A percentile compares a stretch with the other conserved stretches of the same genome.
Conservation (phyloP, 2,888 invertebrate genomes). For the Oxytorus armatus region DNA sequence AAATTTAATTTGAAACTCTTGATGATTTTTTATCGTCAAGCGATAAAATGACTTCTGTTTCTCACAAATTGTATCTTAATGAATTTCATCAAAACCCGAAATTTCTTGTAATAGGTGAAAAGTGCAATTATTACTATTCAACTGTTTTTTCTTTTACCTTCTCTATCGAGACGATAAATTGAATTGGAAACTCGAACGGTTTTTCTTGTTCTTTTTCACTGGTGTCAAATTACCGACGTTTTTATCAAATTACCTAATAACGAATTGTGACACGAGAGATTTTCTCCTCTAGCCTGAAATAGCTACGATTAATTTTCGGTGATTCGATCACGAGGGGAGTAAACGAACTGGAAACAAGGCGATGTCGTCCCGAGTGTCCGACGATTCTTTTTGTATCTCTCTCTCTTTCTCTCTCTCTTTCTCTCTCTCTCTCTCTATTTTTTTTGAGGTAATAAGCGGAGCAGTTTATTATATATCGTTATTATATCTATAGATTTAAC, state of each 20-base stretch:
- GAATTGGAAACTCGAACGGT: not conserved
- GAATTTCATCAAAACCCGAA: too few relatives aligned
- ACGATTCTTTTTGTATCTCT: too few relatives aligned
- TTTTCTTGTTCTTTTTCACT: not conserved
- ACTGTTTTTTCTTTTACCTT: too few relatives aligned
- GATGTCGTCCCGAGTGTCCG: constrained; percentile 24
- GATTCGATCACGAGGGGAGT: constrained; percentile 24
- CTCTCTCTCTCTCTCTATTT: too few relatives aligned
- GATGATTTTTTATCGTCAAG: too few relatives aligned
- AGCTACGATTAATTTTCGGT: constrained; percentile 28
- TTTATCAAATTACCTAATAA: constrained; percentile 10
- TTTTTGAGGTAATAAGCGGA: constrained; percentile 14
- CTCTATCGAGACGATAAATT: not conserved
- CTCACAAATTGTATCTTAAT: too few relatives aligned
- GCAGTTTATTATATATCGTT: not conserved
- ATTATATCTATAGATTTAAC: not conserved
- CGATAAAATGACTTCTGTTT: too few relatives aligned
- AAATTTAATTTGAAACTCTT: not conserved
- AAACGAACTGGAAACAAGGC: constrained; percentile 47
- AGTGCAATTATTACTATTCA: too few relatives aligned
- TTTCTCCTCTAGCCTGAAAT: constrained; percentile 18
- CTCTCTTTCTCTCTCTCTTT: too few relatives aligned
- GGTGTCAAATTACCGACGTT: not conserved
- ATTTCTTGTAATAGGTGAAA: too few relatives aligned
- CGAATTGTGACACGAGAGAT: constrained; percentile 12